These are phyloP conservation scores for Podarcis muralis DNA, from an alignment of 2,113 vertebrate species.

Conservation along the genomic window DNA sequence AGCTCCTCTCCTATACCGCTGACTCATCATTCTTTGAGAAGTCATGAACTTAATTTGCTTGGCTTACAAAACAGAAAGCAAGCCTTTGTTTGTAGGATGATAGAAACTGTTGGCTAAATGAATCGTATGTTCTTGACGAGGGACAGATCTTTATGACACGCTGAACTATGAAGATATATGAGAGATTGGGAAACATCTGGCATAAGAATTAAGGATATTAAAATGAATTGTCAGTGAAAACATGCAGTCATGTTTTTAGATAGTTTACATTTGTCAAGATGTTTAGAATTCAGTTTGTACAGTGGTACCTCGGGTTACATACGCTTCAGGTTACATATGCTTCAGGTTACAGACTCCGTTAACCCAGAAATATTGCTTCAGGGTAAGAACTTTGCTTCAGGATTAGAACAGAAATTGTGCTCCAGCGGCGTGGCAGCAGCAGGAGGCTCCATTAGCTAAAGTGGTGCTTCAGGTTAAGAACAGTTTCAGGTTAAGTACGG, in stretches of 20 bases:
- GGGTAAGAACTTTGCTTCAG: too few species aligned
- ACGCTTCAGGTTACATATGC: too few species aligned
- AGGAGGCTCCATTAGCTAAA: too few species aligned
- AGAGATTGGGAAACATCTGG: neutral
- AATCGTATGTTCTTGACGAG: neutral
- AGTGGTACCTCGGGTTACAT: too few species aligned
- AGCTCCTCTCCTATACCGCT: neutral
- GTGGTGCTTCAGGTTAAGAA: too few species aligned
- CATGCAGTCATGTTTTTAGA: neutral
- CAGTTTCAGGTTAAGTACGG: too few species aligned
- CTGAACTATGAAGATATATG: neutral
- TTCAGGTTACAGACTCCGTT: too few species aligned
- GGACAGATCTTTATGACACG: neutral
- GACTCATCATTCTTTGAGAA: slow-evolving; percentile 15
- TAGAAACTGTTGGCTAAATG: slow-evolving; percentile 4
- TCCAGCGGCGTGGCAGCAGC: too few species aligned
- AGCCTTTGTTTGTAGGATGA: neutral
- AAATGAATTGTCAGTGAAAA: neutral
- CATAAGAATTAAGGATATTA: neutral
- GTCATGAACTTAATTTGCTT: slow-evolving; percentile 24
- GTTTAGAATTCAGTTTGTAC: neutral
- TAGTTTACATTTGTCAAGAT: slow-evolving; percentile 1
- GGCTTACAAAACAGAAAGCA: neutral
- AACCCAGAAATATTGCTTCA: too few species aligned
- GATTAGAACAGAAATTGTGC: too few species aligned